Evolutionary conservation across 2,113 vertebrate species (phyloP), one percentile per base, ranked within the genome.

Genomic region (Trogon melanurus): DNA sequence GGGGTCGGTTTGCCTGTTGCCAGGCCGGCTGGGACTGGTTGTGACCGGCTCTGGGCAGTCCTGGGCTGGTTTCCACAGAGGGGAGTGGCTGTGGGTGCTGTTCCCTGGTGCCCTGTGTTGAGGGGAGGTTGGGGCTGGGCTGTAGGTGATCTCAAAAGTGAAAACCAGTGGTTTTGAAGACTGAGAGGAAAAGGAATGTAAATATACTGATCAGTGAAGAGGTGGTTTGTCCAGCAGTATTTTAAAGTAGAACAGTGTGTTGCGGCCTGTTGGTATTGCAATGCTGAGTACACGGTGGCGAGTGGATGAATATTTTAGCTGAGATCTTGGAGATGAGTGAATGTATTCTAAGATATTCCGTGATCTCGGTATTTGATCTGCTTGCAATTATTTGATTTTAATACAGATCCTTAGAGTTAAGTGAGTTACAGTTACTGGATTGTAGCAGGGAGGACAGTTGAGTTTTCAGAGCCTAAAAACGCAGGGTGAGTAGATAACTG

Each of bases 141-240:
- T 47, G 45, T 0, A 1, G 38, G 45, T 5, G 2, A 20, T 36
- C 32, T 58, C 6, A 1, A 29, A 54, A 73, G 9, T 23, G 7
- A 45, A 27, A 47, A 13, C 26, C 44, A 26, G 16, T 20, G 44
- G 10, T 61, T 73, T 3, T 30, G 27, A 65, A 76, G 47, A 19
- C n/a, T 1, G 2, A 32, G 23, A 61, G 26, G 36, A 70, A 65
- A 53, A 7, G 16, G 85, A 34, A 26, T 0, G 0, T 21, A 51
- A 60, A 14, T 26, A 4, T 53, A 18, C 20, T 34, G 26, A 18
- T 26, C 4, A 48, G 22, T 16, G 32, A 51, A 53, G 41, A 26
- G 1, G 1, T 13, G 1, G 0, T 74, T 95, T 79, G 51, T 41
- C 27, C 13, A 48, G 12, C 9, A 56, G 3, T 41, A 29, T 34